Conservation (phyloP, 1,140 invertebrate species). For the Orius laevigatus region DNA sequence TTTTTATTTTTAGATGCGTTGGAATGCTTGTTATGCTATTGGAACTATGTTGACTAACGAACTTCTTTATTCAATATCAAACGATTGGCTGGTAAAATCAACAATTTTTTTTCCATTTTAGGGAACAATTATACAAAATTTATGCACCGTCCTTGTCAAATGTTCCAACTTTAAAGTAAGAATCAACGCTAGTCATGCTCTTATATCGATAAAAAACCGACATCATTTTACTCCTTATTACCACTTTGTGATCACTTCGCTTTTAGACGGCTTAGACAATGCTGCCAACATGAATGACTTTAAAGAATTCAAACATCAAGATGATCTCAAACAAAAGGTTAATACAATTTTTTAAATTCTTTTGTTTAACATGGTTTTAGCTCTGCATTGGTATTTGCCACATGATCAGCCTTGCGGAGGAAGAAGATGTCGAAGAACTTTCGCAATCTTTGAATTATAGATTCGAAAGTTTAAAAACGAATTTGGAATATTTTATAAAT, state of each 20-base stretch:
- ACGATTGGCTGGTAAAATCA: slow-evolving; percentile 12
- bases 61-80: slow-evolving; percentile 4
- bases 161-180: slow-evolving; percentile 18
- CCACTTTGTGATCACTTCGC: slow-evolving; percentile 9
- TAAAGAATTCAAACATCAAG: slow-evolving; percentile 17
- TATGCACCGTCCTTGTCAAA: slow-evolving; percentile 14
- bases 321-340: slow-evolving; percentile 12
- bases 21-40: slow-evolving; percentile 17
- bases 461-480: too few relatives aligned
- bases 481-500: too few relatives aligned
- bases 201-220: slow-evolving; percentile 10
- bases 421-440: slow-evolving; percentile 10
- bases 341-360: background rate
- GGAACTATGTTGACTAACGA: slow-evolving; percentile 12
- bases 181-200: slow-evolving; percentile 15
- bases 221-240: slow-evolving; percentile 8
- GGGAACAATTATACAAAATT: slow-evolving; percentile 1
- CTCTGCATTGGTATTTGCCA: slow-evolving; percentile 15
- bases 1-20: slow-evolving; percentile 13
- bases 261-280: slow-evolving; percentile 18
- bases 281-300: slow-evolving; percentile 18
- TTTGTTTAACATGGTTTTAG: slow-evolving; percentile 2
- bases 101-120: background rate
- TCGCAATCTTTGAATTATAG: too few relatives aligned
- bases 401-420: slow-evolving; percentile 1